Conservation (phyloP, 2,888 invertebrate species). For the Agonum fuliginosum region DNA sequence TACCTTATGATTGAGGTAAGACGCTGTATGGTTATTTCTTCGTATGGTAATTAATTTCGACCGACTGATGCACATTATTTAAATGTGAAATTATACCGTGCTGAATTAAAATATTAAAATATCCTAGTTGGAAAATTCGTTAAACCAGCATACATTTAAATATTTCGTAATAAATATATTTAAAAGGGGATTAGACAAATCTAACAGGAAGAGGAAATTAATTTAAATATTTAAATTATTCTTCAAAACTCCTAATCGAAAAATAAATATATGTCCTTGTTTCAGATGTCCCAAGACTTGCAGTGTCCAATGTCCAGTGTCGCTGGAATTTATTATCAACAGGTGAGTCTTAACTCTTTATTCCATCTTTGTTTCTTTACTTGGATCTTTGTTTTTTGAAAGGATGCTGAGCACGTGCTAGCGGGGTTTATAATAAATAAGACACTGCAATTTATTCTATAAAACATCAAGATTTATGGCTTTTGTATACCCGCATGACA, state of each 20-base stretch:
- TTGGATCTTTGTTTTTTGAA: neutral
- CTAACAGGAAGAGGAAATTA: too few relatives aligned
- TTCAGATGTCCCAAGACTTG: slow-evolving; percentile 3
- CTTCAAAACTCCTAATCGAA: too few relatives aligned
- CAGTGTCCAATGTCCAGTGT: neutral
- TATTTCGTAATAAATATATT: neutral
- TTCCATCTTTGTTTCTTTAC: neutral
- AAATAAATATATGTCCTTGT: too few relatives aligned
- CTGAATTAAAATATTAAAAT: too few relatives aligned
- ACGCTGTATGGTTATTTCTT: neutral
- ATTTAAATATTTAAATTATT: neutral
- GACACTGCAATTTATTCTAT: neutral
- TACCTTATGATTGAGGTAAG: slow-evolving; percentile 28
- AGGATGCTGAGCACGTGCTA: slow-evolving; percentile 20
- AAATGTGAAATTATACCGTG: slow-evolving; percentile 22
- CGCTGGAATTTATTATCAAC: neutral
- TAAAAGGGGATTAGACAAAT: too few relatives aligned
- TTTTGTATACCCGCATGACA: neutral
- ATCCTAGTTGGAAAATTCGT: neutral
- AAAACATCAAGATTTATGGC: neutral
- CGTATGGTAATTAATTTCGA: slow-evolving; percentile 30
- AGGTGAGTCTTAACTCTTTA: slow-evolving; percentile 29
- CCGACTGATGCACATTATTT: slow-evolving; percentile 3
- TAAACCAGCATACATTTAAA: neutral
- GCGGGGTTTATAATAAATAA: neutral